Base-by-base conservation (phyloP, 2,888 invertebrate species). In the Campoplex nolae region DNA sequence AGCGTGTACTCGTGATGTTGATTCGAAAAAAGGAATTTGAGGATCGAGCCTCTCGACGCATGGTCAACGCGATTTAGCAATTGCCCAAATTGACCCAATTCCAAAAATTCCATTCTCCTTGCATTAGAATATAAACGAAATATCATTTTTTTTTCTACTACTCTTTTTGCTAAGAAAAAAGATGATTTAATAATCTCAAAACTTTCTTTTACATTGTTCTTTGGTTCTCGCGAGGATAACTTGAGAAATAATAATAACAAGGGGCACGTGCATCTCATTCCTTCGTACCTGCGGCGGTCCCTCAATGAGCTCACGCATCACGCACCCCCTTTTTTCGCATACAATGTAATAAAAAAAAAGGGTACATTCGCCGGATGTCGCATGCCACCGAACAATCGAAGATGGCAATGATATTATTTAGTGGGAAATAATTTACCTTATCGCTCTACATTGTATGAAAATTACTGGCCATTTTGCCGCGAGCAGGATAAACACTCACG, bases 301-400 rank as follows among this genome's bases (percentile, higher is more conserved):
- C 45, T 62, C 23, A 62, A 62, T 16, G 32, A 62, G 62, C 75
- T 62, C 75, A 45, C 58, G 38, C 6, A 23, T 62, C 75, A 45
- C 58, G 62, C 45, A 45, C 23, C 58, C 75, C 75, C 48, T 32
- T 75, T 75, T 62, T 75, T 28, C 38, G 62, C 18, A 32, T 62
- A 45, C n/a, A 16, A 45, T 38, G 35, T 28, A 62, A 45, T 28
- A 62, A 45, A 35, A 58, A 1, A 58, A 1, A 74, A 32, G 8
- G 38, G 18, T 54, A 56, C 32, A 0, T 18, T 62, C 38, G 16
- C 38, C 56, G 42, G 62, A 62, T 42, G 45, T 62, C 2, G 70
- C 58, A 75, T 28, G 75, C 58, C 32, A 45, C 45, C 8, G 32
- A 18, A 42, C 62, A n/a, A 75, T 75, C 28, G 8, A 75, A 62